Conservation (phyloP, 2,888 invertebrate species). For the Cheilosia soror region DNA sequence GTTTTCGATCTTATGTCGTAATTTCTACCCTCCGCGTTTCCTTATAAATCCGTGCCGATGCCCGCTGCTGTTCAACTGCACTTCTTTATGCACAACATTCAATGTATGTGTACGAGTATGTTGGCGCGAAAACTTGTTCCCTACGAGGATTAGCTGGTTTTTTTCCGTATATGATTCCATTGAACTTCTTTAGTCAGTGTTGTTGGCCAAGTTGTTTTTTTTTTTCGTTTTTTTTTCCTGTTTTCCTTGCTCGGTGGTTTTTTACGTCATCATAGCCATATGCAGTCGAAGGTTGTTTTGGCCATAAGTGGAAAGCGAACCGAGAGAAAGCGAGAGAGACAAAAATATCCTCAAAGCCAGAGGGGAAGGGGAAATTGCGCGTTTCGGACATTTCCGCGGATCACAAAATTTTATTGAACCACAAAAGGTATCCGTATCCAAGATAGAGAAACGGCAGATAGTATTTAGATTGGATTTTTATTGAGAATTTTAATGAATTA, state of each 20-base stretch:
- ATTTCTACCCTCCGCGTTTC: slow-evolving; percentile 68
- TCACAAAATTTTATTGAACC: slow-evolving; percentile 69
- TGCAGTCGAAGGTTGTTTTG: slow-evolving; percentile 68
- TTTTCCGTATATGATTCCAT: slow-evolving; percentile 61
- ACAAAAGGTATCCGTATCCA: slow-evolving; percentile 39
- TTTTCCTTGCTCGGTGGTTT: slow-evolving; percentile 16
- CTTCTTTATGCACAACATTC: neutral
- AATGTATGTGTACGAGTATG: neutral
- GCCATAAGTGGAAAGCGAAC: slow-evolving; percentile 50
- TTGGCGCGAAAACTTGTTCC: slow-evolving; percentile 74
- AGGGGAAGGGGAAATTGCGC: slow-evolving; percentile 32
- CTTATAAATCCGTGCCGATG: slow-evolving; percentile 55
- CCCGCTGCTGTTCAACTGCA: slow-evolving; percentile 25
- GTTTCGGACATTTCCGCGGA: slow-evolving; percentile 63
- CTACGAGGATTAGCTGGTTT: slow-evolving; percentile 71
- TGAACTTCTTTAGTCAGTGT: slow-evolving; percentile 53
- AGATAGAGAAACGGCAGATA: slow-evolving; percentile 11
- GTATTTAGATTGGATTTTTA: slow-evolving; percentile 73
- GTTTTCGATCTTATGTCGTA: slow-evolving; percentile 75
- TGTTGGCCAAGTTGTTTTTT: slow-evolving; percentile 47
- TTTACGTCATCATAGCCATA: slow-evolving; percentile 67
- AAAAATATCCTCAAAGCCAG: neutral
- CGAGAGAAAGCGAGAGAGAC: slow-evolving; percentile 10
- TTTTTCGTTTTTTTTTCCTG: neutral
- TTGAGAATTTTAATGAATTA: slow-evolving; percentile 73